phyloP scores from a whole-genome alignment of 2,888 invertebrate genomes.

The Sminthurides aquaticus region DNA sequence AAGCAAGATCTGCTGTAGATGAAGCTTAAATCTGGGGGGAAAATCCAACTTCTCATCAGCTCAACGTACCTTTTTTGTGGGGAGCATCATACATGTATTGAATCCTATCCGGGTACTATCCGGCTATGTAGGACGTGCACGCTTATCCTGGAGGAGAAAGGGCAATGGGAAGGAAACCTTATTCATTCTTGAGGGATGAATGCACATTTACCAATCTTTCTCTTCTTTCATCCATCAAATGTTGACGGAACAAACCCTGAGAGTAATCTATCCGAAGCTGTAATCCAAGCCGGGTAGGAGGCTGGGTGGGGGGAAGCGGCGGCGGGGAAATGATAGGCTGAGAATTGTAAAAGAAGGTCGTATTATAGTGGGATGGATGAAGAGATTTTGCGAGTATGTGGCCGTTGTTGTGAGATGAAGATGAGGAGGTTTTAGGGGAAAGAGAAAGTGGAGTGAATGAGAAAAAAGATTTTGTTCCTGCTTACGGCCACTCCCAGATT shows the following conservation, averaged over 20 bases:
- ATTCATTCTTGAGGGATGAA: background rate
- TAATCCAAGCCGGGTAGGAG: background rate
- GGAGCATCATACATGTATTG: too few species aligned
- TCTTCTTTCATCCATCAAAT: background rate
- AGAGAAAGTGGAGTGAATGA: slow-evolving; percentile 3
- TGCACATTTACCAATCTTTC: background rate
- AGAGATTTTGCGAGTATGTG: too few species aligned
- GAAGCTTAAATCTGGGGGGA: background rate
- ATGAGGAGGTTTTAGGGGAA: too few species aligned
- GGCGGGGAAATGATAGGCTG: background rate
- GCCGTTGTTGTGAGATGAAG: too few species aligned
- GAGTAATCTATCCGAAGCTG: background rate
- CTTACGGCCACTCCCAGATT: background rate
- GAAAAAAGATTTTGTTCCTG: background rate
- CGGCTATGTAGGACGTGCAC: too few species aligned
- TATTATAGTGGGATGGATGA: too few species aligned
- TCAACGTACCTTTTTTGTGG: too few species aligned
- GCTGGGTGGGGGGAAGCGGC: too few species aligned
- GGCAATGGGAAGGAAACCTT: background rate
- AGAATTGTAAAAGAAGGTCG: background rate
- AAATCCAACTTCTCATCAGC: too few species aligned
- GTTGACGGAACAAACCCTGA: background rate
- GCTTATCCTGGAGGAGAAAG: too few species aligned
- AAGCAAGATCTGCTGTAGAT: background rate
- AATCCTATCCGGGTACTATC: too few species aligned